Conservation (phyloP, 2,797 vertebrate species). For the Anomalospiza imberbis region DNA sequence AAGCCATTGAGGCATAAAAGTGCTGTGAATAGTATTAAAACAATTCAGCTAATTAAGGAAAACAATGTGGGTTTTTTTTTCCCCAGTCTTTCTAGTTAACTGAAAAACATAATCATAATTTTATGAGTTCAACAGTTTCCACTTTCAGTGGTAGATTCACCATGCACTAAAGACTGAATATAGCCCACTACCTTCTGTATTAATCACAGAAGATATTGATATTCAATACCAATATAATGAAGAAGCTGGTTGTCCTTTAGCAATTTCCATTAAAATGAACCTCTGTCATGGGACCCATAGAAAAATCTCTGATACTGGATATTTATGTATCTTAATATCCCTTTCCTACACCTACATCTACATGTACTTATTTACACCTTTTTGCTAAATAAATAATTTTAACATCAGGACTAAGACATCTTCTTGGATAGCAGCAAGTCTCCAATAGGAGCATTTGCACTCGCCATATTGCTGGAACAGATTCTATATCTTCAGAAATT, state of each 20-base stretch:
- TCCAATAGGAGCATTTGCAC: constrained; percentile 43
- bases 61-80: accelerated
- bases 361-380: not conserved
- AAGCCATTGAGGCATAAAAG: not conserved
- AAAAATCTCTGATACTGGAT: not conserved
- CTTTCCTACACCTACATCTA: not conserved
- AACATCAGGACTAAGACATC: not conserved
- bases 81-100: not conserved
- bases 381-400: not conserved
- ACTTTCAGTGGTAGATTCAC: not conserved
- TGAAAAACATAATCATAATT: not conserved
- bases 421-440: not conserved
- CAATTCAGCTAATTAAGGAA: not conserved
- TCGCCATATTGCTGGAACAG: constrained; percentile 52
- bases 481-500: constrained; percentile 45
- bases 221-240: not conserved
- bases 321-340: not conserved
- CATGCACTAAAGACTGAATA: not conserved
- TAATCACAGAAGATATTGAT: not conserved
- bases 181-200: not conserved
- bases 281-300: not conserved
- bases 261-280: not conserved
- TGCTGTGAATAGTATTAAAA: not conserved
- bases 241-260: not conserved
- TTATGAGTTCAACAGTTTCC: not conserved